Conservation (phyloP, 2,888 invertebrate species). For the Cryptus viduatorius region DNA sequence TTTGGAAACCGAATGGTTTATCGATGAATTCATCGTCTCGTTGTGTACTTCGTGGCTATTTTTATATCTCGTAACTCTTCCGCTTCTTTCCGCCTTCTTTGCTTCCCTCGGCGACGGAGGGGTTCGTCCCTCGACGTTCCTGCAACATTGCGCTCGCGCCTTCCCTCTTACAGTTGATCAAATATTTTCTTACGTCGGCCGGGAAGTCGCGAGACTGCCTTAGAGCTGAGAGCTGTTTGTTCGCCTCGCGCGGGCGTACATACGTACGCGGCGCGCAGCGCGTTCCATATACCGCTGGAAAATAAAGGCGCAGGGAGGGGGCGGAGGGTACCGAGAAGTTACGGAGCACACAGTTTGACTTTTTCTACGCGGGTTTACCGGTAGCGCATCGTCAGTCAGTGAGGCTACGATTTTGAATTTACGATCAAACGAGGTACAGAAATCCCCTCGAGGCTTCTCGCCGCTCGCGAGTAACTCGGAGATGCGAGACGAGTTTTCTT, state of each 20-base stretch:
- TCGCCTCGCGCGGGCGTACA: not conserved
- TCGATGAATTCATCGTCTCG: not conserved
- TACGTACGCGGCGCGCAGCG: no score
- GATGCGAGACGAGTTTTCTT: conserved; percentile 5
- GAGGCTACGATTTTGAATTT: conserved; percentile 37
- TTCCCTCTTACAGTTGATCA: conserved; percentile 73
- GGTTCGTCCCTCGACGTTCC: not conserved
- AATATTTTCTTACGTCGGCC: conserved; percentile 73
- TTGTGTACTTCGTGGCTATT: not conserved
- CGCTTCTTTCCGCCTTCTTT: not conserved
- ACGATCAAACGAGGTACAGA: conserved; percentile 23
- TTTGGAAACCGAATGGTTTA: not conserved
- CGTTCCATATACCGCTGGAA: conserved; percentile 9
- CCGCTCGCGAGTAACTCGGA: not conserved
- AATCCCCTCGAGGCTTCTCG: not conserved
- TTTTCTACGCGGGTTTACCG: not conserved
- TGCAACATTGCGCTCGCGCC: conserved; percentile 30
- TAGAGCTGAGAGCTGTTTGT: not conserved
- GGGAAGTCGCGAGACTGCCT: conserved; percentile 19
- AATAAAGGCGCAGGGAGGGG: conserved; percentile 8
- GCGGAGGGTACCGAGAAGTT: not conserved
- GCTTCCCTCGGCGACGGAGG: not conserved
- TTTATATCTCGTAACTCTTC: conserved; percentile 1
- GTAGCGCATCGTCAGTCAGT: not conserved
- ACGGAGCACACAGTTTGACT: not conserved